These are phyloP conservation scores for Hypanus sabinus DNA, from an alignment of 2,113 vertebrate species.

Conservation along the genomic window DNA sequence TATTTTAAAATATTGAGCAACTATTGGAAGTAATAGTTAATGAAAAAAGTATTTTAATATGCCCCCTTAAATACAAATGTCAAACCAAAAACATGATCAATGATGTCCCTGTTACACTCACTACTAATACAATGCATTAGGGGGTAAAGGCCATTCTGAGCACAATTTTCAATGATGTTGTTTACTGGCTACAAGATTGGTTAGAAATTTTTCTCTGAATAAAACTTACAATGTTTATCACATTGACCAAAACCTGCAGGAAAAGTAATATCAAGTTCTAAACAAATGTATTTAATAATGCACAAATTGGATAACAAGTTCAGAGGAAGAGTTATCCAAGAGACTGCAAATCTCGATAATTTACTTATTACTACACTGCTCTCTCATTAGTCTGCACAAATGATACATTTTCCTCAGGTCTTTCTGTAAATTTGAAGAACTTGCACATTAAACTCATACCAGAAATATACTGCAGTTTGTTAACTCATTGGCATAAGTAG, in stretches of 20 bases:
- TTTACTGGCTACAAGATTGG: not conserved
- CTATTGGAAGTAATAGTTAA: not conserved
- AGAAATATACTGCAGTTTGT: not conserved
- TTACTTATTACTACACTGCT: not conserved
- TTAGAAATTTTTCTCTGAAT: not conserved
- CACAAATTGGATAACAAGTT: not conserved
- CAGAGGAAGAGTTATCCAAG: not conserved
- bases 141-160: not conserved
- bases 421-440: not conserved
- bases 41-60: not conserved
- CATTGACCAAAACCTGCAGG: not conserved
- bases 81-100: not conserved
- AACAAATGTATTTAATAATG: not conserved
- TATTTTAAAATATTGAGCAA: not conserved
- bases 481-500: not conserved
- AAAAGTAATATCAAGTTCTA: not conserved
- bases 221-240: not conserved
- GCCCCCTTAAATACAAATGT: not conserved
- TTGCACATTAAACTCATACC: not conserved
- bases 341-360: not conserved
- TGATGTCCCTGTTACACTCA: not conserved
- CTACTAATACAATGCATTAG: not conserved
- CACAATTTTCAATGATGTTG: not conserved
- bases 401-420: not conserved
- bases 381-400: not conserved